phyloP scores from a whole-genome alignment of 2,797 vertebrate species.

The Halcyon chelicuti region DNA sequence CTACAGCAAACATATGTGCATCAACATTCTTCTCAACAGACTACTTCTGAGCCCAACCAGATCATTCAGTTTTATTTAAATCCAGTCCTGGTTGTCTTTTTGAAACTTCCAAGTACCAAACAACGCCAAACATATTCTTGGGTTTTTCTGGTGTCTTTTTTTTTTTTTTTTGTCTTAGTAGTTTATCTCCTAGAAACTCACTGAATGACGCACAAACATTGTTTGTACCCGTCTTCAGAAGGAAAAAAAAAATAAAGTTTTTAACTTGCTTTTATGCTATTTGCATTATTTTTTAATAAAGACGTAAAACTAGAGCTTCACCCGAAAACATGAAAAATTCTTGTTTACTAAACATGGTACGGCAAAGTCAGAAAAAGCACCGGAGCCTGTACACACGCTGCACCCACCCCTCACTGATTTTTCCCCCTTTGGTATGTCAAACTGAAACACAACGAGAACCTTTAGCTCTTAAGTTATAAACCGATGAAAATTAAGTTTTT shows the following conservation, averaged over 20 bases:
- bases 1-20: conserved; percentile 34
- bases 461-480: background rate
- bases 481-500: background rate
- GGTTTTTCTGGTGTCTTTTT: background rate
- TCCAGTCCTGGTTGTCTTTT: background rate
- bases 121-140: background rate
- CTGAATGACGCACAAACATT: conserved; percentile 15
- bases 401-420: background rate
- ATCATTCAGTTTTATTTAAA: conserved; percentile 44
- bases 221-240: background rate
- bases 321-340: background rate
- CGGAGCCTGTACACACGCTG: background rate
- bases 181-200: conserved; percentile 9
- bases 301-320: background rate
- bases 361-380: background rate
- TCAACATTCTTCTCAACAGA: conserved; percentile 21
- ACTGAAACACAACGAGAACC: conserved; percentile 10
- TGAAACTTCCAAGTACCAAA: conserved; percentile 6
- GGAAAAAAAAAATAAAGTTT: background rate
- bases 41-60: conserved; percentile 9
- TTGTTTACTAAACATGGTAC: conserved; percentile 9
- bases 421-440: background rate
- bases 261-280: background rate
- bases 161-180: background rate
- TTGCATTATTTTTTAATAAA: background rate